Conservation (phyloP, 2,888 invertebrate genomes). For the Clitarchus hookeri region DNA sequence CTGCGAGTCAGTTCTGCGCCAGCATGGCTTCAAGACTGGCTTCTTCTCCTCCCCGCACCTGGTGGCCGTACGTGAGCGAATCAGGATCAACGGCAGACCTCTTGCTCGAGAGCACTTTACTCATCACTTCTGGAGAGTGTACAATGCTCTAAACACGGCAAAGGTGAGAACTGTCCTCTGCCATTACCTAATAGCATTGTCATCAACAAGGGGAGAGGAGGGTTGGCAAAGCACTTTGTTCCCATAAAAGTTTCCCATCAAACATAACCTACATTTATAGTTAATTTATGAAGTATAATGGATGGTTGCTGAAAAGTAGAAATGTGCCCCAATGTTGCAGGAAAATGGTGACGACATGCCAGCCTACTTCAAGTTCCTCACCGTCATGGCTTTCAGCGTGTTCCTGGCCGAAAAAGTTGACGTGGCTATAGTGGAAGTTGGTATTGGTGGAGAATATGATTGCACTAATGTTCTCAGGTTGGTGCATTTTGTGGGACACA, state of each 20-base stretch:
- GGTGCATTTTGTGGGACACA: constrained; percentile 29
- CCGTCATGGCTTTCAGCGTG: constrained; percentile 86
- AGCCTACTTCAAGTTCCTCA: constrained; percentile 92
- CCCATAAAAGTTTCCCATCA: too few species aligned
- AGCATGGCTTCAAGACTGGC: constrained; percentile 85
- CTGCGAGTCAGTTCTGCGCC: constrained; percentile 84
- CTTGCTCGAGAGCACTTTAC: constrained; percentile 75
- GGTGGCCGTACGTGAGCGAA: constrained; percentile 87
- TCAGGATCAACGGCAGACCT: constrained; percentile 83
- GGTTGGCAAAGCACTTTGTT: too few species aligned
- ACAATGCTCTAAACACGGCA: constrained; percentile 61
- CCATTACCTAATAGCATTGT: not conserved
- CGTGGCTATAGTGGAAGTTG: constrained; percentile 94
- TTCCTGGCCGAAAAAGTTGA: constrained; percentile 86
- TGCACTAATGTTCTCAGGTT: constrained; percentile 90
- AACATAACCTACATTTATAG: not conserved
- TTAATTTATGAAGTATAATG: not conserved
- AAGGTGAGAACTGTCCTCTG: constrained; percentile 53
- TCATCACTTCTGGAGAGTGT: constrained; percentile 81
- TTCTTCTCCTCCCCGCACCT: constrained; percentile 97
- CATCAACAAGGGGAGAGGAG: not conserved
- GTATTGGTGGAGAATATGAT: constrained; percentile 94
- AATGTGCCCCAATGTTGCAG: constrained; percentile 51
- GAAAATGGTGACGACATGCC: constrained; percentile 76
- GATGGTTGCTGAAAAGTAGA: not conserved